phyloP scores from a whole-genome alignment of 2,797 vertebrate species.

The Bufotes viridis region DNA sequence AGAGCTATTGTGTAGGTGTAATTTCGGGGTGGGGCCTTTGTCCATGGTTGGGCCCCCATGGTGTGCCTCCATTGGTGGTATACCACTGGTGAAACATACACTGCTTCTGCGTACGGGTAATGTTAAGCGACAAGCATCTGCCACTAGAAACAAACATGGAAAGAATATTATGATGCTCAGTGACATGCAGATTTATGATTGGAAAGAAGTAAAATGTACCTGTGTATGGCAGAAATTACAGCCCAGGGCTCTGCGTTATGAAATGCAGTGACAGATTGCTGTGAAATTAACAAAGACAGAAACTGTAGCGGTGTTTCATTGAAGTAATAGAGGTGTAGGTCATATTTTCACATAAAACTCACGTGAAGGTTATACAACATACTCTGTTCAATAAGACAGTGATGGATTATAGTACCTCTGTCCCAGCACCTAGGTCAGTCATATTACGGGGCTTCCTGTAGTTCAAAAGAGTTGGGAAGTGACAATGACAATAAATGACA shows the following conservation, averaged over 20 bases:
- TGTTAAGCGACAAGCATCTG: constrained; percentile 10
- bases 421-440: background rate
- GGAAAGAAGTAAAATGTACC: background rate
- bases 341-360: background rate
- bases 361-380: background rate
- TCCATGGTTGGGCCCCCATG: too few species aligned
- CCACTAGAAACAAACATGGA: background rate
- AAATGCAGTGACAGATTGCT: constrained; percentile 13
- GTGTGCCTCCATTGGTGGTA: too few species aligned
- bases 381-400: background rate
- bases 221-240: constrained; percentile 15
- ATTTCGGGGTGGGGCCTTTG: too few species aligned
- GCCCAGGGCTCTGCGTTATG: background rate
- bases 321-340: background rate
- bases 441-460: background rate
- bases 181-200: constrained; percentile 18
- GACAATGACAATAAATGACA: background rate
- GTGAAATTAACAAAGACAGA: constrained; percentile 26
- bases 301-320: background rate
- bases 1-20: too few species aligned
- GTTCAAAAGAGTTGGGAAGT: background rate
- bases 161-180: background rate
- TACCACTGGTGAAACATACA: background rate
- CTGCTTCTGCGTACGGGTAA: background rate
- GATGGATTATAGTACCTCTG: background rate